These are phyloP conservation scores for Marmota monax DNA, from an alignment of 2,113 vertebrate species.

Conservation along the genomic window DNA sequence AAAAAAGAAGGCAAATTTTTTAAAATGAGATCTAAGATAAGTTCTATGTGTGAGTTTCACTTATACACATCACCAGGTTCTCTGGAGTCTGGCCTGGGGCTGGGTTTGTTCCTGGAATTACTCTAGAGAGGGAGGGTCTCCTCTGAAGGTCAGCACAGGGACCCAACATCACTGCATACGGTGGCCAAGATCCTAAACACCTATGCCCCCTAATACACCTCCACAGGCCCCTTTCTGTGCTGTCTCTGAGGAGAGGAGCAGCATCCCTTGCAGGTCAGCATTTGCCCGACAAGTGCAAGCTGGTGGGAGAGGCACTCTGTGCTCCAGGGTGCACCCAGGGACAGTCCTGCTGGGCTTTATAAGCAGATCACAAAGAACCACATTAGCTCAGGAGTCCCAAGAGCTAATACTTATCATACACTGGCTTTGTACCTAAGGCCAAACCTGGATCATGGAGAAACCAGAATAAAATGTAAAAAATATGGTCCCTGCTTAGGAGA, in stretches of 20 bases:
- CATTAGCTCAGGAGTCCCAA: not conserved
- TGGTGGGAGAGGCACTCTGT: not conserved
- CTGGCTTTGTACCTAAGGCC: not conserved
- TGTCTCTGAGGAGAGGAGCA: not conserved
- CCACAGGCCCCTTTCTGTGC: too few relatives aligned
- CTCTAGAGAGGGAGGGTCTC: not conserved
- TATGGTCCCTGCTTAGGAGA: not conserved
- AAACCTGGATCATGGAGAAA: not conserved
- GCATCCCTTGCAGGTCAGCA: not conserved
- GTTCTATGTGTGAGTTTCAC: not conserved
- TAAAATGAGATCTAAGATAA: not conserved
- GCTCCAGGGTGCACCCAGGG: accelerated
- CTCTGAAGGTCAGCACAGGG: not conserved
- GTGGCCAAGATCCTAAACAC: not conserved
- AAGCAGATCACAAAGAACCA: not conserved
- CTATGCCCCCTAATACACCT: accelerated
- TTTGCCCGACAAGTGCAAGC: not conserved
- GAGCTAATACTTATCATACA: not conserved
- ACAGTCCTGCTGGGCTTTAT: not conserved
- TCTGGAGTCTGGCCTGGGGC: not conserved
- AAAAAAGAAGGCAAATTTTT: not conserved
- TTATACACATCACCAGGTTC: not conserved
- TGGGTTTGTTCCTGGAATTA: not conserved
- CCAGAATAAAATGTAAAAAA: not conserved
- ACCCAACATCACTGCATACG: not conserved